Base-by-base conservation (phyloP, 1,140 invertebrate species). In the Portunus trituberculatus region DNA sequence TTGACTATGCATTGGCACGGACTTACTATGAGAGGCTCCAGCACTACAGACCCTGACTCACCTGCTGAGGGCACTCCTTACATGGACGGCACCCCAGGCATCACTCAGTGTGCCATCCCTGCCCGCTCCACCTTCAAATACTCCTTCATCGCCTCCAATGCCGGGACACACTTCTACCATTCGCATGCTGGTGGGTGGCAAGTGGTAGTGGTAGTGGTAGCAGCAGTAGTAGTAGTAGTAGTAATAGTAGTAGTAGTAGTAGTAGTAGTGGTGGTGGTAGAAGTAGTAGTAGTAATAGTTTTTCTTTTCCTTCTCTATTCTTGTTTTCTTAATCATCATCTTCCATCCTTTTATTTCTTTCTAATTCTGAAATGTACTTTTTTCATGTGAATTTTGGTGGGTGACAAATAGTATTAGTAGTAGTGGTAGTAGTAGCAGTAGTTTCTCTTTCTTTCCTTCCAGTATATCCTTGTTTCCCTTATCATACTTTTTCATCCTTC, bases 161-260 rank as follows among this genome's bases (percentile, higher is more conserved):
- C 96, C 0, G 98, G 98, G 48, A 99, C 98, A 0, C 98, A 99
- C 97, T 99, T 98, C 97, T 99, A 98, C 98, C 99, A 99, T 97
- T 98, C 98, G 0, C 99, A 99, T 96, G 98, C 98, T 20, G 98
- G 98, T 97, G 96, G 97, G 90, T 97, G 16, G n/a, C 6, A n/a
- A 2, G 0, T 25, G 20, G 16, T 76, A 20, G 67, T 76, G 2
- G 67, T 76, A 20, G 67, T 76, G 1, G 67, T n/a, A 20, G 67
- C n/a, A 20, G 67, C n/a, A 20, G 67, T 76, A 20, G n/a, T 76
- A 20, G 10, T 76, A 14, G 52, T 59, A 10, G 52, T 10, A 4
- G 2, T 59, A 59, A 20, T 59, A 10, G 52, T 59, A 7, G 48
- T 52, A 52, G 48, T 52, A 7, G 48, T 52, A 7, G 48, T 84